phyloP scores from a whole-genome alignment of 2,113 vertebrate species.

The Tetraodon nigroviridis region DNA sequence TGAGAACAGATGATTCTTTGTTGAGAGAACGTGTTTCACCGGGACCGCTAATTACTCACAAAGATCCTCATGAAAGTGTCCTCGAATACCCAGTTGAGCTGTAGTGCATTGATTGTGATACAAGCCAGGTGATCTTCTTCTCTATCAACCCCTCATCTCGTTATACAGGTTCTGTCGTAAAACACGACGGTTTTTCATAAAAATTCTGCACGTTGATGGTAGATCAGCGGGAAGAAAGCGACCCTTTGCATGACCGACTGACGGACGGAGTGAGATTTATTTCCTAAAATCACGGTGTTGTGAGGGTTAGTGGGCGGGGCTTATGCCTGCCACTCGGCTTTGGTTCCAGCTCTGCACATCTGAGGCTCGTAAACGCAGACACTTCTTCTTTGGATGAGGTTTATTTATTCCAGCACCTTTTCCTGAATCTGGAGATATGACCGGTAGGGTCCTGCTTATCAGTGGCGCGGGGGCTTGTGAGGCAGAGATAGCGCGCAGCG shows the following conservation, averaged over 20 bases:
- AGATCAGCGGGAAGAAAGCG: too few species aligned
- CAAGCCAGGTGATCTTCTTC: conserved; percentile 25
- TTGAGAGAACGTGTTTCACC: conserved; percentile 3
- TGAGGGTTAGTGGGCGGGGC: too few species aligned
- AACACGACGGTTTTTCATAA: conserved; percentile 39
- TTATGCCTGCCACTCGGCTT: neutral
- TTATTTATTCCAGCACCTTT: conserved; percentile 50
- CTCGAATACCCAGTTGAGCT: conserved; percentile 38
- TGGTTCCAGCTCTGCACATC: neutral
- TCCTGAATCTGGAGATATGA: conserved; percentile 38
- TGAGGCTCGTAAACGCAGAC: neutral
- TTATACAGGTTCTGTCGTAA: conserved; percentile 53
- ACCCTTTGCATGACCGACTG: too few species aligned
- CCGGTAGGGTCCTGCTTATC: conserved; percentile 42
- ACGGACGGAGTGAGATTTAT: too few species aligned
- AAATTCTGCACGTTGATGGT: conserved; percentile 30
- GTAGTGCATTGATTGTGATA: conserved; percentile 38
- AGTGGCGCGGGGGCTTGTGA: conserved; percentile 29
- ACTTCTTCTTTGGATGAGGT: conserved; percentile 4
- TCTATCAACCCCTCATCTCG: conserved; percentile 46
- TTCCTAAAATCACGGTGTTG: too few species aligned
- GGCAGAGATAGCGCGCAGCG: conserved; percentile 44
- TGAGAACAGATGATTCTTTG: conserved; percentile 16
- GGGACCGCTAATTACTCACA: conserved; percentile 10
- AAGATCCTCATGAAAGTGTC: conserved; percentile 12